phyloP scores from a whole-genome alignment of 2,113 vertebrate species.

The Vireo altiloquus region DNA sequence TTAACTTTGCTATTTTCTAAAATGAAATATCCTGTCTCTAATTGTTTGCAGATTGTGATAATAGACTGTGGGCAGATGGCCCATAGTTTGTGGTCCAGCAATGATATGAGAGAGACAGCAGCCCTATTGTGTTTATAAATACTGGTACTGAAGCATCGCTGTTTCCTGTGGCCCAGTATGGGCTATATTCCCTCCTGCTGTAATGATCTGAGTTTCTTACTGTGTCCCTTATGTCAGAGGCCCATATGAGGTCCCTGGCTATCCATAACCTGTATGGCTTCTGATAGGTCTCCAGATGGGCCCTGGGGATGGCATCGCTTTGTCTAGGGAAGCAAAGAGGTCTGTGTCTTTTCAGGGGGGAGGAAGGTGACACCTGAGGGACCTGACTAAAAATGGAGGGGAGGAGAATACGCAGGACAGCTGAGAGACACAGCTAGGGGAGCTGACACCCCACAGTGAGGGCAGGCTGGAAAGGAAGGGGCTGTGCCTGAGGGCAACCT shows the following conservation, averaged over 20 bases:
- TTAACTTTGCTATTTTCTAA: constrained; percentile 12
- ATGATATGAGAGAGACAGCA: neutral
- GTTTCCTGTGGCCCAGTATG: neutral
- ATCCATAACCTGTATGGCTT: neutral
- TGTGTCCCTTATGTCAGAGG: neutral
- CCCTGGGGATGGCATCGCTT: neutral
- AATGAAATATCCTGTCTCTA: constrained; percentile 7
- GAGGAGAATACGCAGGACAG: neutral
- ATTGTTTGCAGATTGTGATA: constrained; percentile 40
- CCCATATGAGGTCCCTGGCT: neutral
- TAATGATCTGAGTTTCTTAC: neutral
- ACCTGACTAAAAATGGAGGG: neutral
- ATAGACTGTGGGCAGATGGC: constrained; percentile 26
- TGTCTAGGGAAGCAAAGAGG: neutral
- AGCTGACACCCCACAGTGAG: neutral
- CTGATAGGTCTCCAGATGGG: neutral
- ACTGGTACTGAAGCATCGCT: neutral
- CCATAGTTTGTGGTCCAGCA: constrained; percentile 29
- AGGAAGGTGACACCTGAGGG: neutral
- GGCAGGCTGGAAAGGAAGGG: neutral
- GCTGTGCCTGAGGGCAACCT: neutral
- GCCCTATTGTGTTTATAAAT: neutral
- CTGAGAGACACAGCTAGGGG: neutral
- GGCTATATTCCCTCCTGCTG: neutral
- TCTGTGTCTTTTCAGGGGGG: neutral